A percentile compares a stretch with the other conserved stretches of the same genome.
Evolutionary conservation across 1,140 invertebrate genomes (phyloP).

Genomic region (Drosophila triauraria): DNA sequence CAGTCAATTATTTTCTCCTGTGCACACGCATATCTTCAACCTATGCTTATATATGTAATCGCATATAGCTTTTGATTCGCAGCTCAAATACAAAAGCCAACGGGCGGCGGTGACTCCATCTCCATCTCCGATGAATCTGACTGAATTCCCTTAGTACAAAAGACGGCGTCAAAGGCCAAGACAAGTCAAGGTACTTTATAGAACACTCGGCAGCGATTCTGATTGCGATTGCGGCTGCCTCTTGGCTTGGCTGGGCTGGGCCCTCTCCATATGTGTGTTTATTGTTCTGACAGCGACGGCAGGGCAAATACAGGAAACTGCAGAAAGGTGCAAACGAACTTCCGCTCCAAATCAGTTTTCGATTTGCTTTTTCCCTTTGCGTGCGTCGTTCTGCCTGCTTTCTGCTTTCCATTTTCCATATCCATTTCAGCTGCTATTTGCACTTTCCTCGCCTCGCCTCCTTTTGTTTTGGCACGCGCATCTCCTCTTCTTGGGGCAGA

Average conservation of each 20-base stretch:
- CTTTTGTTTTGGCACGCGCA: slow-evolving; percentile 48
- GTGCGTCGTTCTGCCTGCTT: slow-evolving; percentile 9
- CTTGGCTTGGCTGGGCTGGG: slow-evolving; percentile 19
- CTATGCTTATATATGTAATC: slow-evolving; percentile 17
- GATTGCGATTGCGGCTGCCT: slow-evolving; percentile 20
- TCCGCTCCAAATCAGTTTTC: slow-evolving; percentile 83
- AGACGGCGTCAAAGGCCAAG: slow-evolving; percentile 73
- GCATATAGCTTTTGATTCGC: slow-evolving; percentile 70
- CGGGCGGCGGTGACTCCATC: slow-evolving; percentile 35
- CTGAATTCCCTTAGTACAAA: slow-evolving; percentile 51
- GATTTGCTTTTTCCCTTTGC: slow-evolving; percentile 73
- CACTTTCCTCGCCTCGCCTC: slow-evolving; percentile 26
- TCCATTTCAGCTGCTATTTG: slow-evolving; percentile 53
- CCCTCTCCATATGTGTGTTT: slow-evolving; percentile 40
- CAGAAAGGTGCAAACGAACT: slow-evolving; percentile 83
- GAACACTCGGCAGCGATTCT: slow-evolving; percentile 36
- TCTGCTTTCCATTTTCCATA: slow-evolving; percentile 64
- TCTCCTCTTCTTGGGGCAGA: slow-evolving; percentile 4
- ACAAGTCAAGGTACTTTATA: slow-evolving; percentile 61
- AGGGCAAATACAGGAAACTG: slow-evolving; percentile 76
- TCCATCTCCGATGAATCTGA: slow-evolving; percentile 12
- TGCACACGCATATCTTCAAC: slow-evolving; percentile 40
- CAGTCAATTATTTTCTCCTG: not conserved
- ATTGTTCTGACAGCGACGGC: slow-evolving; percentile 51
- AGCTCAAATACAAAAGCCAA: slow-evolving; percentile 53